Conservation (phyloP, 2,797 vertebrate species). For the Ceryle rudis region DNA sequence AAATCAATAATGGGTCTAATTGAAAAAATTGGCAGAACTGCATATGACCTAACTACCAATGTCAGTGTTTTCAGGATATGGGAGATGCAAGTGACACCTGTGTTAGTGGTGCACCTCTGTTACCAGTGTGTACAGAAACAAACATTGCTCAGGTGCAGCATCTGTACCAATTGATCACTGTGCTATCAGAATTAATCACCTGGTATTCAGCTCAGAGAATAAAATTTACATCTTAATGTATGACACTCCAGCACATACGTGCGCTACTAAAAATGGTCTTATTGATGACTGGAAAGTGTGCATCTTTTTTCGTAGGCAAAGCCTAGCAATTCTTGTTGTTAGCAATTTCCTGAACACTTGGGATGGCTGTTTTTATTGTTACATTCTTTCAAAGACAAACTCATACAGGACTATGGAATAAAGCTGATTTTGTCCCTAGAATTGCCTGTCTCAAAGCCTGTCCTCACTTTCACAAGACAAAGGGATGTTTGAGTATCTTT, state of each 20-base stretch:
- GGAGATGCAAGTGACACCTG: conserved; percentile 70
- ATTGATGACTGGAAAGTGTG: neutral
- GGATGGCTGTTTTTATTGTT: neutral
- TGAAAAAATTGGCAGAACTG: conserved; percentile 81
- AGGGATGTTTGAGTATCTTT: neutral
- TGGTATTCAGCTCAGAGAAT: conserved; percentile 74
- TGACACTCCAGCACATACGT: conserved; percentile 15
- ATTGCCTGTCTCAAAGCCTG: neutral
- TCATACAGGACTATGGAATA: neutral
- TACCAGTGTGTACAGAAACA: conserved; percentile 61
- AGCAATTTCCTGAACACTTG: neutral
- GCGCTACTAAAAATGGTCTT: neutral
- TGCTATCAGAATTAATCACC: conserved; percentile 79
- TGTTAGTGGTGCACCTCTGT: conserved; percentile 61
- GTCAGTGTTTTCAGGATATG: conserved; percentile 65
- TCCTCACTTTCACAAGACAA: neutral
- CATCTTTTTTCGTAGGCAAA: neutral
- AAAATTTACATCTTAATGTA: conserved; percentile 82
- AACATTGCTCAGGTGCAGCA: conserved; percentile 77
- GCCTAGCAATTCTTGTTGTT: neutral
- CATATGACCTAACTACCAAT: conserved; percentile 54
- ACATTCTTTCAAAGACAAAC: neutral
- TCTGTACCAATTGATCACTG: conserved; percentile 76
- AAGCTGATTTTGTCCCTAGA: neutral
- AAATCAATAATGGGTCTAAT: conserved; percentile 80